Base-by-base conservation (phyloP, 2,888 invertebrate species). In the Therioaphis trifolii region DNA sequence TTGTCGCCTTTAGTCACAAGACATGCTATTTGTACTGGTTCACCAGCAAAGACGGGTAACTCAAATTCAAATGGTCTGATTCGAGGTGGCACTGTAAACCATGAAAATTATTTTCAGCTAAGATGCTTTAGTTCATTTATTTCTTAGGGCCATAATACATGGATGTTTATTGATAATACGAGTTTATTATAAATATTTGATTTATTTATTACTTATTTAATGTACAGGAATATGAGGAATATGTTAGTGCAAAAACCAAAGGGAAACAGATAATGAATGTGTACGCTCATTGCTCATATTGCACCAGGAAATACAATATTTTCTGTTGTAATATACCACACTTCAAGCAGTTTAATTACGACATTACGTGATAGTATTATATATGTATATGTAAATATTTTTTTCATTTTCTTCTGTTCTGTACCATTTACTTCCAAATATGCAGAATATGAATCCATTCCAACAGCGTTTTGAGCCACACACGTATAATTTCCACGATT, bases 1-100 rank as follows among this genome's bases (percentile, higher is more conserved):
- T 90, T 89, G 88, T 94, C 94, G 84, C 94, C 93, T 88, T 92
- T 92, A 74, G 91, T 91, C 85, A 92, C 91, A 86, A 92, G 90
- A 89, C 93, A 93, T 85, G 88, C 89, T 86, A 93, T 90, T 86
- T 92, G 92, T 85, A 92, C 91, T 86, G 91, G 91, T 88, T 93
- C 92, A 77, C 93, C 93, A 86, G 92, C 92, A 88, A 91, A 91
- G 84, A 92, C 90, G 85, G 92, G 90, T 88, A 92, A 92, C 69
- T 87, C 87, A 84, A 87, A 86, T 77, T 86, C 85, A 84, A 88
- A 93, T 92, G 92, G 92, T 87, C 91, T 90, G 87, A 93, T 92
- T 90, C 93, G 93, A 86, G 93, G 93, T 86, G 92, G 91, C 88
- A 93, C 93, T 93, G 90, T 86, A 88, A 77, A 84, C 27, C 43